Conservation (phyloP, 2,888 invertebrate species). For the Malthinus seriepunctatus region DNA sequence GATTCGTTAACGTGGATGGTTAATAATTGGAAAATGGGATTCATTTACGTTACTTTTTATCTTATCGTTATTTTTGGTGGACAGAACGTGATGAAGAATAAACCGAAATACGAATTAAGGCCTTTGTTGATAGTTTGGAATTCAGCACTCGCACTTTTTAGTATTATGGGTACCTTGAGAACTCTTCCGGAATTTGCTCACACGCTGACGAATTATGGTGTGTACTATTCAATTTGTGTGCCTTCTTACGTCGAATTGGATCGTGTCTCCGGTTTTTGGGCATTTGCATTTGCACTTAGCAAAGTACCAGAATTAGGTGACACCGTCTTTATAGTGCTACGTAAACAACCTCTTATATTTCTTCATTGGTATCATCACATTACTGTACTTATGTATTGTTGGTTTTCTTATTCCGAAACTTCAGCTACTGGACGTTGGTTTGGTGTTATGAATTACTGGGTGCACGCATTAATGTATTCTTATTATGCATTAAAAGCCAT, state of each 20-base stretch:
- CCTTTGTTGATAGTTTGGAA: slow-evolving; percentile 92
- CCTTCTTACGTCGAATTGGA: slow-evolving; percentile 92
- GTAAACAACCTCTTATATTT: slow-evolving; percentile 93
- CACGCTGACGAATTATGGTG: slow-evolving; percentile 85
- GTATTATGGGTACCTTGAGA: slow-evolving; percentile 89
- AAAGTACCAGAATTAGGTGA: slow-evolving; percentile 96
- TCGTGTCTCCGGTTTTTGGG: slow-evolving; percentile 96
- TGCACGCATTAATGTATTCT: slow-evolving; percentile 89
- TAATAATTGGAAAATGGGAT: slow-evolving; percentile 93
- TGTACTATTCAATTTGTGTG: slow-evolving; percentile 95
- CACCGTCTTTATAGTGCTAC: slow-evolving; percentile 90
- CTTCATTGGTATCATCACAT: slow-evolving; percentile 98
- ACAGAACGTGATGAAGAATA: slow-evolving; percentile 89
- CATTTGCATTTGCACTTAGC: slow-evolving; percentile 94
- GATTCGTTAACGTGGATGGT: slow-evolving; percentile 93
- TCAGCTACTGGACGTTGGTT: slow-evolving; percentile 91
- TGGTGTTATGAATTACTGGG: slow-evolving; percentile 92
- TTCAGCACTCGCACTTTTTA: slow-evolving; percentile 88
- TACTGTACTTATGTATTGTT: slow-evolving; percentile 90
- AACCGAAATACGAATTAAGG: slow-evolving; percentile 87
- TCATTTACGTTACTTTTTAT: slow-evolving; percentile 85
- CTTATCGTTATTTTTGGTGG: slow-evolving; percentile 94
- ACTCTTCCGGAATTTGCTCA: slow-evolving; percentile 93
- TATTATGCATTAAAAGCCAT: slow-evolving; percentile 88
- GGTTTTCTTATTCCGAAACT: slow-evolving; percentile 91